Evolutionary conservation across 2,113 vertebrate genomes (phyloP).

Genomic region (Zingel zingel): DNA sequence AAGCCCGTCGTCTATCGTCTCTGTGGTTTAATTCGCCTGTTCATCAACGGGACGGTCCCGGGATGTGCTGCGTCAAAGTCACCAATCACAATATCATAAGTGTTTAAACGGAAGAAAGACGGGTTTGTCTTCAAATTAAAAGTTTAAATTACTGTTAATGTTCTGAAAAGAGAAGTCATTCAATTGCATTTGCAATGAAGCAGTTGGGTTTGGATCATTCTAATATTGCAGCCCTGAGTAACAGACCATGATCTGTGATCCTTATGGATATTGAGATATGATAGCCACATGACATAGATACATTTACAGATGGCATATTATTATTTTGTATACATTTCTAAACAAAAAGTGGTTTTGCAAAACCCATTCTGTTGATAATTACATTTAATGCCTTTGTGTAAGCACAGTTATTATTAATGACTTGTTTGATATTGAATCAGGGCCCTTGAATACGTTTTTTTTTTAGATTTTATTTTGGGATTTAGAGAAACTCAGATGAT

Average conservation of each 20-base stretch:
- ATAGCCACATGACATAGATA: too few relatives aligned
- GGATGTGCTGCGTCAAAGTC: not conserved
- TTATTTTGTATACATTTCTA: too few relatives aligned
- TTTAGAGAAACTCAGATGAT: not conserved
- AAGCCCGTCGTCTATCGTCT: too few relatives aligned
- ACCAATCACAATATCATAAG: accelerated
- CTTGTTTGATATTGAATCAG: not conserved
- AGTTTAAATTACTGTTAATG: not conserved
- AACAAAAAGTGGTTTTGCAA: not conserved
- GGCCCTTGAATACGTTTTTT: not conserved
- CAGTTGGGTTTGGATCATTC: not conserved
- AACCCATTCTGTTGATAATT: not conserved
- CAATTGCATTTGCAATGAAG: not conserved
- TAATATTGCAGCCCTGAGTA: not conserved
- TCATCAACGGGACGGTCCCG: constrained; percentile 43
- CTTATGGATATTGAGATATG: too few relatives aligned
- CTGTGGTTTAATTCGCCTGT: constrained; percentile 3
- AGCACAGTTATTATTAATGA: not conserved
- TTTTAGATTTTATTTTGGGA: not conserved
- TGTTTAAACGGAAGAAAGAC: not conserved
- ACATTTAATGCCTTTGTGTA: not conserved
- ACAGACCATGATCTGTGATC: too few relatives aligned
- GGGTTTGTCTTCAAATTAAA: constrained; percentile 35
- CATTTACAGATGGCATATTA: too few relatives aligned
- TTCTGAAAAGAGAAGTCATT: not conserved